phyloP scores from a whole-genome alignment of 37 sponge, comb jelly and placozoan genomes.

The Beroe ovata region DNA sequence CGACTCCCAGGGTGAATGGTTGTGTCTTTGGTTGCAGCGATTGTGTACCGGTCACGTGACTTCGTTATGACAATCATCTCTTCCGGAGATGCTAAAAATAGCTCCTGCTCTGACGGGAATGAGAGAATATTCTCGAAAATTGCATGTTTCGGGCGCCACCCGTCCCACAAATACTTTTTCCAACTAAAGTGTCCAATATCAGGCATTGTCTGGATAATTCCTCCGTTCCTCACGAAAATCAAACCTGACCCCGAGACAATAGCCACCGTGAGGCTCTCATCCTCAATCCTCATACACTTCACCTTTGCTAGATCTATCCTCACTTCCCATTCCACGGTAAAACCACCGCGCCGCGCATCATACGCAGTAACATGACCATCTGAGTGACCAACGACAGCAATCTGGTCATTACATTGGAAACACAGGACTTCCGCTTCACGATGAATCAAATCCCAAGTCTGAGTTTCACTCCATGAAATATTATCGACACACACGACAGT shows the following conservation, averaged over 20 bases:
- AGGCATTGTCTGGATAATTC: not conserved
- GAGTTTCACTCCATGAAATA: not conserved
- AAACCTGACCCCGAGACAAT: not conserved
- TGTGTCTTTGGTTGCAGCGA: not conserved
- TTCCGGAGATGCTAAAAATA: not conserved
- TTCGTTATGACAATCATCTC: not conserved
- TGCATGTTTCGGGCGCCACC: not conserved
- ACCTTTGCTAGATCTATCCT: not conserved
- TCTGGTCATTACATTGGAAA: not conserved
- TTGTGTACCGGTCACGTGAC: not conserved
- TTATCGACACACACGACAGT: constrained; percentile 6
- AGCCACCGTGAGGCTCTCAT: not conserved
- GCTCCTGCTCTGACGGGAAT: not conserved
- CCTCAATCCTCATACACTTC: constrained; percentile 7
- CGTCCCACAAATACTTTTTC: constrained; percentile 9
- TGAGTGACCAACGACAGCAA: not conserved
- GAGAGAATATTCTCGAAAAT: constrained; percentile 1
- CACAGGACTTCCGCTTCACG: constrained; percentile 28
- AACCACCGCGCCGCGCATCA: not conserved
- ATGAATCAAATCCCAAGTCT: not conserved
- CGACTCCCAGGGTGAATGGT: not conserved
- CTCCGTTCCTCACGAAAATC: not conserved
- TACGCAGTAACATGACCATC: constrained; percentile 5
- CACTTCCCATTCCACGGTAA: not conserved
- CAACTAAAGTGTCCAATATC: not conserved